Conservation (phyloP, 1,140 invertebrate species). For the Cydia amplana region DNA sequence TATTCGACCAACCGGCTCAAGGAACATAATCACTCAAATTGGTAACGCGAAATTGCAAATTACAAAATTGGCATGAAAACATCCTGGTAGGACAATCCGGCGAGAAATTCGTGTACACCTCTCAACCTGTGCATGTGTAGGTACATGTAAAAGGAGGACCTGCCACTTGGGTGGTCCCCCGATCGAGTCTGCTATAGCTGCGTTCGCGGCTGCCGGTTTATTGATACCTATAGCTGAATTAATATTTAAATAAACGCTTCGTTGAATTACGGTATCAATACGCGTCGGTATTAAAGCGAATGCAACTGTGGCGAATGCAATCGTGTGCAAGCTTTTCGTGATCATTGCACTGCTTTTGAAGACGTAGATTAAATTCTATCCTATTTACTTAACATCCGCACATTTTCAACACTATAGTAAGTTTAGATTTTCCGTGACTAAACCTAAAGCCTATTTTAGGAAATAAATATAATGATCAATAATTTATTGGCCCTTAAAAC, state of each 20-base stretch:
- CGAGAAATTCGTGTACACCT: conserved; percentile 37
- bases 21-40: conserved; percentile 64
- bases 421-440: not conserved
- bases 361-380: too few relatives aligned
- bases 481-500: not conserved
- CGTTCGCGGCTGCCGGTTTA: conserved; percentile 42
- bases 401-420: not conserved
- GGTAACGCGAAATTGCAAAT: conserved; percentile 65
- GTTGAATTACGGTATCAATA: conserved; percentile 50
- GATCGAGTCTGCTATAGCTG: conserved; percentile 47
- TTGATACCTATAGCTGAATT: conserved; percentile 50
- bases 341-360: not conserved
- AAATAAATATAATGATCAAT: not conserved
- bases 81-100: conserved; percentile 34
- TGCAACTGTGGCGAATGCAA: conserved; percentile 41
- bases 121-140: conserved; percentile 35
- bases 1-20: conserved; percentile 55
- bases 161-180: conserved; percentile 70
- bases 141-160: conserved; percentile 49
- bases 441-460: not conserved
- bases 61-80: conserved; percentile 58
- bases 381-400: too few relatives aligned
- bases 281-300: conserved; percentile 49
- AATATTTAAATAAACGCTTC: conserved; percentile 54
- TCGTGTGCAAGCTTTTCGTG: not conserved